Evolutionary conservation across 2,888 invertebrate genomes (phyloP).

Genomic region (Tachina lurida): DNA sequence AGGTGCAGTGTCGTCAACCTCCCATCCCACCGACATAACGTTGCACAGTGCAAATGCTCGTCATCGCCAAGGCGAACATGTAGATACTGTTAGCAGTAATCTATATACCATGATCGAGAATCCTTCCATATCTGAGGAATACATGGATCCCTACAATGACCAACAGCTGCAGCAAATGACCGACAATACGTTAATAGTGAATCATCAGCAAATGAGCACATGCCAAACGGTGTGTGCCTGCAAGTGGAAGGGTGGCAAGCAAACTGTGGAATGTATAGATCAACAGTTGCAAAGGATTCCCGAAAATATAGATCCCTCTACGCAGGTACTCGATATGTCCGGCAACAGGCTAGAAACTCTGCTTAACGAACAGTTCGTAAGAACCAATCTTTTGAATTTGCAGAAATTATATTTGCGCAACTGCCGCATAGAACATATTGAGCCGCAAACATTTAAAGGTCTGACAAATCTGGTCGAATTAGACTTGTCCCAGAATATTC

Average conservation of each 20-base stretch:
- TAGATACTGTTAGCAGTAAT: slow-evolving; percentile 75
- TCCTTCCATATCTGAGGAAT: slow-evolving; percentile 80
- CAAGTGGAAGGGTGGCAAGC: slow-evolving; percentile 97
- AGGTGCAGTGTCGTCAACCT: slow-evolving; percentile 44
- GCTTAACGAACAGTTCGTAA: slow-evolving; percentile 91
- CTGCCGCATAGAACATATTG: slow-evolving; percentile 93
- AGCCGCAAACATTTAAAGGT: slow-evolving; percentile 92
- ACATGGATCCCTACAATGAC: slow-evolving; percentile 73
- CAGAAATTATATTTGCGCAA: slow-evolving; percentile 93
- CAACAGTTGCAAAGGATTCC: slow-evolving; percentile 92
- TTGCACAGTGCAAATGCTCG: slow-evolving; percentile 23
- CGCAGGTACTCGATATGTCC: slow-evolving; percentile 95
- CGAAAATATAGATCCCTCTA: slow-evolving; percentile 92
- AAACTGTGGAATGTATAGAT: slow-evolving; percentile 95
- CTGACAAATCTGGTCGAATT: slow-evolving; percentile 95
- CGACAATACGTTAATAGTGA: slow-evolving; percentile 74
- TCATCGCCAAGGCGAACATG: slow-evolving; percentile 59
- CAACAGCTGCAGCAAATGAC: slow-evolving; percentile 69
- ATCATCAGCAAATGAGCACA: slow-evolving; percentile 78
- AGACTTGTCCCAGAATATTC: slow-evolving; percentile 92
- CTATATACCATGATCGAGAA: slow-evolving; percentile 79
- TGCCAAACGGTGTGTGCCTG: slow-evolving; percentile 91
- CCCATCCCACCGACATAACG: slow-evolving; percentile 64
- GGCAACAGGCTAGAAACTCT: slow-evolving; percentile 93
- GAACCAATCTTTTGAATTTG: slow-evolving; percentile 91